A percentile compares a stretch with the other conserved stretches of the same genome.
phyloP scores from a whole-genome alignment of 2,888 invertebrate genomes.

The Rhagium mordax region DNA sequence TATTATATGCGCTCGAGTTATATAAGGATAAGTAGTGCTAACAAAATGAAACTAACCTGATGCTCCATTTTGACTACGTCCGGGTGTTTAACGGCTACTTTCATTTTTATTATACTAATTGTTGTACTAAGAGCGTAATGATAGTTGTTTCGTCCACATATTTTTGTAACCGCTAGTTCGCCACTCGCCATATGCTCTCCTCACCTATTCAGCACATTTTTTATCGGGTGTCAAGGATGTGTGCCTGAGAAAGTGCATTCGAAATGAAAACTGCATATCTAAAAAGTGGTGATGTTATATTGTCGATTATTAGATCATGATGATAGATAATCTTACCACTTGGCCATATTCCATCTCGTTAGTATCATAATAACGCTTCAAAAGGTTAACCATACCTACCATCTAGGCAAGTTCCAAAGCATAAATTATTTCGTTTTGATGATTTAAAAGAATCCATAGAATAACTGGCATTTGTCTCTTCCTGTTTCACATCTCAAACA shows the following conservation, averaged over 20 bases:
- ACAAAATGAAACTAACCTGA: conserved; percentile 15
- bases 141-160: neutral
- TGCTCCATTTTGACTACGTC: conserved; percentile 34
- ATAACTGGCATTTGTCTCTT: too few species aligned
- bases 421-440: too few species aligned
- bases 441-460: too few species aligned
- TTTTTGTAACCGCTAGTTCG: neutral
- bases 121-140: conserved; percentile 25
- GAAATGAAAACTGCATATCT: neutral
- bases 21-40: conserved; percentile 17
- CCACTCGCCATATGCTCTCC: neutral
- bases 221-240: neutral
- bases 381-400: too few species aligned
- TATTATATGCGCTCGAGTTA: conserved; percentile 12
- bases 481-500: too few species aligned
- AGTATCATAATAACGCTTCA: too few species aligned
- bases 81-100: conserved; percentile 40
- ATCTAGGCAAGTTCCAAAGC: too few species aligned
- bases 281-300: too few species aligned
- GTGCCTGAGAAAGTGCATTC: neutral
- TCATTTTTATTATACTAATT: conserved; percentile 45
- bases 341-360: too few species aligned
- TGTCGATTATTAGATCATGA: too few species aligned
- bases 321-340: too few species aligned
- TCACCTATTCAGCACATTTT: too few species aligned